Conservation (phyloP, 2,888 invertebrate genomes). For the Octodonta nipae region DNA sequence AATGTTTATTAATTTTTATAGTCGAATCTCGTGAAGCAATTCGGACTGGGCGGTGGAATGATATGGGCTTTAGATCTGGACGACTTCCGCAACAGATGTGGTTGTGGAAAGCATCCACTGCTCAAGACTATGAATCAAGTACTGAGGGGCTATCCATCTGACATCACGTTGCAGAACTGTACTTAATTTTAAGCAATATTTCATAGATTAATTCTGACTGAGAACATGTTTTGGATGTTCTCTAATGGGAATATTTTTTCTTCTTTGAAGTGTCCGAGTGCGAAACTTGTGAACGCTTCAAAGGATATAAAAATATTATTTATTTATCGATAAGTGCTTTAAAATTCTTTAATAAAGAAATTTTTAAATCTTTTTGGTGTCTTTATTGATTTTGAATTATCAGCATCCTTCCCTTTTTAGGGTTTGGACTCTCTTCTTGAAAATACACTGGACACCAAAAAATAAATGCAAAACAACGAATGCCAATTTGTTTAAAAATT, state of each 20-base stretch:
- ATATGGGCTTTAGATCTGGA: conserved; percentile 70
- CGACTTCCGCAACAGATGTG: conserved; percentile 55
- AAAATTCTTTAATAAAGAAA: no score
- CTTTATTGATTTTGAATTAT: no score
- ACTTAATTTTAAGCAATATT: conserved; percentile 12
- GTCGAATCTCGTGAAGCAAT: conserved; percentile 43
- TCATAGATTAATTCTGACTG: background rate
- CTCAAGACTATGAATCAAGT: conserved; percentile 50
- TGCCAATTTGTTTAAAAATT: no score
- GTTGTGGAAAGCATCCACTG: conserved; percentile 55
- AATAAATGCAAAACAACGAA: no score
- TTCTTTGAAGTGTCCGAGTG: conserved; percentile 16
- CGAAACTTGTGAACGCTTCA: conserved; percentile 7
- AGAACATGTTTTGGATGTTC: conserved; percentile 1
- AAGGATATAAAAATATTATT: conserved; percentile 14
- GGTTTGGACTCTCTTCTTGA: no score
- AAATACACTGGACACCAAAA: no score
- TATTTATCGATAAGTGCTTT: no score
- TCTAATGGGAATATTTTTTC: conserved; percentile 8
- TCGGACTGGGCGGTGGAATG: conserved; percentile 58
- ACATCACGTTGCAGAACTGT: conserved; percentile 21
- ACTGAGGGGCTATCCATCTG: conserved; percentile 34
- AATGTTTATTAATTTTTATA: conserved; percentile 21
- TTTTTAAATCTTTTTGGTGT: no score
- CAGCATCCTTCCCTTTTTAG: no score